Percentiles rank a stretch among this genome's conserved stretches.
Conservation (phyloP, 2,888 invertebrate species). For the Catocala fraxini region DNA sequence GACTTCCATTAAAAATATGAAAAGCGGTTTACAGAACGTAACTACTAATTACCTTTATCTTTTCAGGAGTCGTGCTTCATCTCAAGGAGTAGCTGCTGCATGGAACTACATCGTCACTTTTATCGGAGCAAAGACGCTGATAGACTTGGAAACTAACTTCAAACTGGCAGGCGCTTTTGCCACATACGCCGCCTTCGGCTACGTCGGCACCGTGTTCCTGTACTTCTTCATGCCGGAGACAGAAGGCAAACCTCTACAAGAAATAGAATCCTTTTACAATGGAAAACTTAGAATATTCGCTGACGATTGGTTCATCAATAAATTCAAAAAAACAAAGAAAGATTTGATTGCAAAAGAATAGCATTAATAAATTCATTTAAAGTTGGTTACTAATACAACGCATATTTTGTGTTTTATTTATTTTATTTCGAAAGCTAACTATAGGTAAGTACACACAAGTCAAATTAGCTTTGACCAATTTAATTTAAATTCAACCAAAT, state of each 20-base stretch:
- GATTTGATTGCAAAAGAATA: conserved; percentile 2
- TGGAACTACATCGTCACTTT: conserved; percentile 84
- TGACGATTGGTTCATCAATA: conserved; percentile 77
- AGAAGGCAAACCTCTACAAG: conserved; percentile 83
- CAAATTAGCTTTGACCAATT: too few relatives aligned
- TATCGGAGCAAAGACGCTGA: conserved; percentile 84
- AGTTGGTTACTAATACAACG: too few relatives aligned
- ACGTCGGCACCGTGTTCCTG: conserved; percentile 80
- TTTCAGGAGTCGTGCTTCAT: conserved; percentile 82
- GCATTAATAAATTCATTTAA: too few relatives aligned
- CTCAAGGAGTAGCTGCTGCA: conserved; percentile 86
- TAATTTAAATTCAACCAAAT: too few relatives aligned
- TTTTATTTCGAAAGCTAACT: too few relatives aligned
- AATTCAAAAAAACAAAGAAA: conserved; percentile 67
- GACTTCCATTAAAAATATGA: too few relatives aligned
- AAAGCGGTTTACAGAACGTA: too few relatives aligned
- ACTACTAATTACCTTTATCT: neutral
- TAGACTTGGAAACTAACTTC: conserved; percentile 76
- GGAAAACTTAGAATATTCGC: conserved; percentile 75
- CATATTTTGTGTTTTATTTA: too few relatives aligned
- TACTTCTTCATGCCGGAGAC: conserved; percentile 87
- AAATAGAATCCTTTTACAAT: conserved; percentile 82
- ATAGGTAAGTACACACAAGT: too few relatives aligned
- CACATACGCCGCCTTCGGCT: conserved; percentile 79
- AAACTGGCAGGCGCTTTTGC: conserved; percentile 84